Percentiles rank a stretch among this genome's conserved stretches.
phyloP scores from a whole-genome alignment of 2,113 vertebrate genomes.

The Spermophilus dauricus region DNA sequence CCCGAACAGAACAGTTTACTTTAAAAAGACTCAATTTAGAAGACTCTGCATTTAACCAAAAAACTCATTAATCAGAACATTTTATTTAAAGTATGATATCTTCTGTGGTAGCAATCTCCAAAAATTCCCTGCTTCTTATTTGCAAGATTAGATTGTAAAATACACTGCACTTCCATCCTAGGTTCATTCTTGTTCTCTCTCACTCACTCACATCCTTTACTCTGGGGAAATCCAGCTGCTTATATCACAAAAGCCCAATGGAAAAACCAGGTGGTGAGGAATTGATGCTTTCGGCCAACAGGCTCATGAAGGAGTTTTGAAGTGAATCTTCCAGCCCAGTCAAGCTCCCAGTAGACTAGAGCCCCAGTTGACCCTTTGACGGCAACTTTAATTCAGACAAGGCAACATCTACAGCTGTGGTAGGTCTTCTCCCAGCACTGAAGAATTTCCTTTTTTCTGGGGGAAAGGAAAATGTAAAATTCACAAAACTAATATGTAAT shows the following conservation, averaged over 20 bases:
- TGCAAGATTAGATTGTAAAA: not conserved
- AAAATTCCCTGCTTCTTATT: not conserved
- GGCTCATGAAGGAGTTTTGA: not conserved
- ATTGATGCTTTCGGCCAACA: not conserved
- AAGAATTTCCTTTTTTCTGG: not conserved
- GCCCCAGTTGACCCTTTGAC: not conserved
- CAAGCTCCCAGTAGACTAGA: not conserved
- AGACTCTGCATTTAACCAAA: not conserved
- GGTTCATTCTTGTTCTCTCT: not conserved
- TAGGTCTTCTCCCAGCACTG: not conserved
- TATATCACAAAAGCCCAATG: not conserved
- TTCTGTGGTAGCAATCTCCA: not conserved
- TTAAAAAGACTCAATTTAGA: not conserved
- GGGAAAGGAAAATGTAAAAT: not conserved
- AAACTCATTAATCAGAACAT: not conserved
- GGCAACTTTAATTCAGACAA: not conserved
- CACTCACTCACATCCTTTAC: no score
- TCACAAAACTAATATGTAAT: not conserved
- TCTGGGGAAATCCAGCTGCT: not conserved
- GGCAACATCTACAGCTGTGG: not conserved
- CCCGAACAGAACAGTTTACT: not conserved
- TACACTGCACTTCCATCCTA: not conserved
- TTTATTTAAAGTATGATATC: not conserved
- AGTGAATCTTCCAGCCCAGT: not conserved
- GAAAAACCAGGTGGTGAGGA: not conserved